phyloP scores from a whole-genome alignment of 2,113 vertebrate genomes.

The Syngnathus scovelli region DNA sequence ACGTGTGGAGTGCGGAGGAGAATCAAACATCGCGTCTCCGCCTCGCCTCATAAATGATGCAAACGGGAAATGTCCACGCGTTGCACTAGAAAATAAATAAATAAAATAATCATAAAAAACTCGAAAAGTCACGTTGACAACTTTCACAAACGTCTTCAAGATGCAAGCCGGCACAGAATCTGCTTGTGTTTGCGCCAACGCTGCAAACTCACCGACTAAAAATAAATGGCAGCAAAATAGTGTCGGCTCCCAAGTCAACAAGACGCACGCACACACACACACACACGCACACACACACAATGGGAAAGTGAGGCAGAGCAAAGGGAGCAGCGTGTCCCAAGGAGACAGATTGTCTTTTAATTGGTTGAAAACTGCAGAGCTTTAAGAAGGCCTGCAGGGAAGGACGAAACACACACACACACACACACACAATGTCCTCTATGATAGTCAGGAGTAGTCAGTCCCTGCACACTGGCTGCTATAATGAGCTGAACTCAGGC shows the following conservation, averaged over 20 bases:
- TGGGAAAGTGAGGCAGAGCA: conserved; percentile 28
- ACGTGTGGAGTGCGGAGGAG: neutral
- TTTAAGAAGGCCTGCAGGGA: conserved; percentile 49
- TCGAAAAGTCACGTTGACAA: neutral
- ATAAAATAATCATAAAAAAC: neutral
- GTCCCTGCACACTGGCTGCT: neutral
- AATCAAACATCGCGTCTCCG: neutral
- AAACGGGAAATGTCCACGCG: neutral
- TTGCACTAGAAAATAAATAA: neutral
- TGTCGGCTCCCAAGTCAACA: conserved; percentile 26
- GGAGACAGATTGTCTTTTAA: conserved; percentile 66
- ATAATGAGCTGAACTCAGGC: conserved; percentile 2
- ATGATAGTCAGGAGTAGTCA: neutral
- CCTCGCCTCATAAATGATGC: neutral
- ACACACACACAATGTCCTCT: neutral
- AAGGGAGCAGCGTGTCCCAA: conserved; percentile 39
- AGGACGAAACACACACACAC: conserved; percentile 14
- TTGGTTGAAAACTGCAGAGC: conserved; percentile 61
- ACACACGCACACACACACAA: conserved; percentile 23
- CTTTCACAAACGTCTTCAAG: neutral
- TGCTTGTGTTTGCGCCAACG: neutral
- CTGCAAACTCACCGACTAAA: conserved; percentile 34
- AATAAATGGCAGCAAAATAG: conserved; percentile 33
- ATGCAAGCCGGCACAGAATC: too few species aligned
- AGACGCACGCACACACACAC: conserved; percentile 17